Percentiles rank a stretch among this genome's conserved stretches.
Conservation (phyloP, 1,140 invertebrate species). For the Musca domestica region DNA sequence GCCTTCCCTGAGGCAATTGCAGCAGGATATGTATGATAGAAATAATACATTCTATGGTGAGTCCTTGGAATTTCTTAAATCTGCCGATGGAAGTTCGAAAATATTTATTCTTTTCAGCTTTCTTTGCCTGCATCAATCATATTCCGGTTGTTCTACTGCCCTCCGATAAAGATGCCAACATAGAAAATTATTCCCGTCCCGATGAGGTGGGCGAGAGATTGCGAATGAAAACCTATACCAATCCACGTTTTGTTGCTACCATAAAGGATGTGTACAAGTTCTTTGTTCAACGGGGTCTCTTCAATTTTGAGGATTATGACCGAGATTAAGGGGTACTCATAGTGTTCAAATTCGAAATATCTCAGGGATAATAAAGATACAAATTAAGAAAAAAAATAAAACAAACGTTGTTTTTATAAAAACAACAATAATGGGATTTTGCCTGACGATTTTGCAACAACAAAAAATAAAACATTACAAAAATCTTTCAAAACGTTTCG, state of each 20-base stretch:
- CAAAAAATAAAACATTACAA: too few species aligned
- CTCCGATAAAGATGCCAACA: slow-evolving; percentile 39
- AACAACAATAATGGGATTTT: too few species aligned
- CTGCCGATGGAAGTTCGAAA: neutral
- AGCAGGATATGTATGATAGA: slow-evolving; percentile 37
- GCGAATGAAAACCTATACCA: slow-evolving; percentile 29
- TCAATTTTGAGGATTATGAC: slow-evolving; percentile 37
- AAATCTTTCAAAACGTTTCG: too few species aligned
- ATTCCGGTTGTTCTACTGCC: slow-evolving; percentile 39
- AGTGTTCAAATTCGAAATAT: too few species aligned
- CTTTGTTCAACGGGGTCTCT: slow-evolving; percentile 33
- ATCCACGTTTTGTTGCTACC: slow-evolving; percentile 32
- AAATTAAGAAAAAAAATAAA: too few species aligned
- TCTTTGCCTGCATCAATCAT: slow-evolving; percentile 37
- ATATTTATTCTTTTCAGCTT: slow-evolving; percentile 26
- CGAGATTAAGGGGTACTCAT: too few species aligned
- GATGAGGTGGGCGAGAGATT: slow-evolving; percentile 34
- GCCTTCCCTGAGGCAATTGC: slow-evolving; percentile 50
- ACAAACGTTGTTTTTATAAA: too few species aligned
- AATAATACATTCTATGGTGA: slow-evolving; percentile 40
- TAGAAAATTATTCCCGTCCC: slow-evolving; percentile 31
- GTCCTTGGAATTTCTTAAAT: neutral
- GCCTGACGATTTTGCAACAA: too few species aligned
- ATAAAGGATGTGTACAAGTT: slow-evolving; percentile 44
- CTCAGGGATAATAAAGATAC: too few species aligned